phyloP scores from a whole-genome alignment of 2,797 vertebrate genomes.

The Syngnathus acus region DNA sequence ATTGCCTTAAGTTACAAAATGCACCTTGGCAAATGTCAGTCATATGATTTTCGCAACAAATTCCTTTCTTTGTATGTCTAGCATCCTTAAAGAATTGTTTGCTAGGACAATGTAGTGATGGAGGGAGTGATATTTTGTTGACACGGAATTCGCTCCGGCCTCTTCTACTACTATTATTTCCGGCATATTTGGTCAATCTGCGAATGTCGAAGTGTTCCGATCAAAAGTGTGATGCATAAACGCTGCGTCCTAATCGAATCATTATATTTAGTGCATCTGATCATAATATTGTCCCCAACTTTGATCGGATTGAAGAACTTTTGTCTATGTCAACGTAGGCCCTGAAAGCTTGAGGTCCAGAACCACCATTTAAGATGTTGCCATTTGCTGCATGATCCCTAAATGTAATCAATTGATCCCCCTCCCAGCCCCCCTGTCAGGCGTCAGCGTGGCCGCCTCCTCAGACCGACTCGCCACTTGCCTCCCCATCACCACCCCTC shows the following conservation, averaged over 20 bases:
- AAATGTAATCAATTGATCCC: background rate
- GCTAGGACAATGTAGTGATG: background rate
- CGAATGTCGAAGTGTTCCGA: too few relatives aligned
- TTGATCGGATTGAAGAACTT: background rate
- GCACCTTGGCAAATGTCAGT: background rate
- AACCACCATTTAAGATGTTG: background rate
- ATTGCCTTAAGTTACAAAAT: background rate
- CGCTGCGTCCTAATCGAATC: too few relatives aligned
- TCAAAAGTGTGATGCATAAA: too few relatives aligned
- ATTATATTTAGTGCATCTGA: too few relatives aligned
- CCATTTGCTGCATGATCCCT: background rate
- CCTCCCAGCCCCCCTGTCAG: conserved; percentile 81
- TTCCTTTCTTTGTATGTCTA: background rate
- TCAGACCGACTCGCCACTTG: conserved; percentile 82
- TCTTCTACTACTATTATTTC: too few relatives aligned
- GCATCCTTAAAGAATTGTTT: background rate
- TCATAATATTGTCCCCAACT: too few relatives aligned
- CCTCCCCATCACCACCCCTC: conserved; percentile 58
- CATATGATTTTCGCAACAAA: background rate
- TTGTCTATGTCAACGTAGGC: background rate
- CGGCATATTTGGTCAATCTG: too few relatives aligned
- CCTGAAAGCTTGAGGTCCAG: background rate
- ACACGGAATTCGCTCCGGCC: too few relatives aligned
- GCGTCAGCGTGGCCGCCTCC: conserved; percentile 86
- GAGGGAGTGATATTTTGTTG: too few relatives aligned